These are phyloP conservation scores for Pseudopleuronectes americanus DNA, from an alignment of 2,797 vertebrate genomes.

Conservation along the genomic window DNA sequence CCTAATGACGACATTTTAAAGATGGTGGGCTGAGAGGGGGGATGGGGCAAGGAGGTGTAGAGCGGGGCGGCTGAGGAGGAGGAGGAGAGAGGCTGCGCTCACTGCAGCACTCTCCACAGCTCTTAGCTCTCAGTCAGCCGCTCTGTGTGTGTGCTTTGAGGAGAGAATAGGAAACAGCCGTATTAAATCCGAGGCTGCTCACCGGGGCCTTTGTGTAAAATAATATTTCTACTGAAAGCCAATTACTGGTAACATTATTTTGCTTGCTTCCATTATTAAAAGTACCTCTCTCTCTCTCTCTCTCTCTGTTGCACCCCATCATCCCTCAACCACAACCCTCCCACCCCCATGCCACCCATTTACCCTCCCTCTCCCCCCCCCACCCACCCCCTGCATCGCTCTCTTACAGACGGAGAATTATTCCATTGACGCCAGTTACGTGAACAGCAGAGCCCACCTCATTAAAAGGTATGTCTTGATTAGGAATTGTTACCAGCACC, in stretches of 20 bases:
- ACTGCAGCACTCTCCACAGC: constrained; percentile 72
- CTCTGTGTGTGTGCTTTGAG: constrained; percentile 78
- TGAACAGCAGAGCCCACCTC: constrained; percentile 99
- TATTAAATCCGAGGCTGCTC: constrained; percentile 81
- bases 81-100: constrained; percentile 64
- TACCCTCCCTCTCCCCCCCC: constrained; percentile 32
- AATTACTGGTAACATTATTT: constrained; percentile 85
- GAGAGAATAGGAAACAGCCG: constrained; percentile 79
- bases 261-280: constrained; percentile 84
- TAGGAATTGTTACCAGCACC: constrained; percentile 76
- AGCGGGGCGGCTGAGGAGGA: constrained; percentile 53
- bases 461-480: constrained; percentile 98
- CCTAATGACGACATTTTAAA: constrained; percentile 84
- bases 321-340: constrained; percentile 60
- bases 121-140: constrained; percentile 70
- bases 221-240: constrained; percentile 86
- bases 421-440: constrained; percentile 98
- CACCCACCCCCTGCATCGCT: constrained; percentile 64
- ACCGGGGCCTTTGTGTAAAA: constrained; percentile 83
- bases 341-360: constrained; percentile 19
- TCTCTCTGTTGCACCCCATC: constrained; percentile 75
- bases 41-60: constrained; percentile 48
- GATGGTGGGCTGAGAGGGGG: constrained; percentile 72
- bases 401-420: constrained; percentile 97
- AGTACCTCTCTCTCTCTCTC: constrained; percentile 77